Evolutionary conservation across 1,140 invertebrate species (phyloP).

Genomic region (Trichoplusia ni): DNA sequence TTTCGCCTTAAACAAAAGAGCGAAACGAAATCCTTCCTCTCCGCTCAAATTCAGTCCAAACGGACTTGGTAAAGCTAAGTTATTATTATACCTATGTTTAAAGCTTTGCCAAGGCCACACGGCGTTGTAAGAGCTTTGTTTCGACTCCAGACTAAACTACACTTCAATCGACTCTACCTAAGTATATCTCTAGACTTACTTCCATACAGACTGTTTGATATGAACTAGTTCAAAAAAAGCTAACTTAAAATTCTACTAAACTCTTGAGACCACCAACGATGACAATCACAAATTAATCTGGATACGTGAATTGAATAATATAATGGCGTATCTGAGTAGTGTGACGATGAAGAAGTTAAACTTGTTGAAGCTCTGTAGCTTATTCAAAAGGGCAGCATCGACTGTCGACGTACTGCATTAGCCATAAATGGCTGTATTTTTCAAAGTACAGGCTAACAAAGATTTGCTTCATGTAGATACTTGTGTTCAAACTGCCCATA

Average conservation of each 20-base stretch:
- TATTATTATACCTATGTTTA: no score
- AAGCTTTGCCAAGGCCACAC: no score
- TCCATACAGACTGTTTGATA: no score
- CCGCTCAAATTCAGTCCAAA: no score
- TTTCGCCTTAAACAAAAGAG: no score
- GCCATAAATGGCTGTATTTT: slow-evolving; percentile 50
- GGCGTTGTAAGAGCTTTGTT: no score
- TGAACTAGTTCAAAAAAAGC: no score
- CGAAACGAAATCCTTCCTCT: no score
- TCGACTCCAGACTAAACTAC: no score
- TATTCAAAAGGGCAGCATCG: slow-evolving; percentile 26
- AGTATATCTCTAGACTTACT: no score
- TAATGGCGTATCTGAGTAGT: slow-evolving; percentile 35
- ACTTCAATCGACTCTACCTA: no score
- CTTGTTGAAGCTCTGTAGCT: slow-evolving; percentile 21
- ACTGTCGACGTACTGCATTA: slow-evolving; percentile 39
- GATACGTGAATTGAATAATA: slow-evolving; percentile 38
- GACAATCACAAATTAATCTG: slow-evolving; percentile 23
- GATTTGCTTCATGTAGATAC: slow-evolving; percentile 17
- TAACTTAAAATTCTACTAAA: neutral
- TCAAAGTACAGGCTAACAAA: slow-evolving; percentile 49
- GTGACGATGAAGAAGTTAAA: slow-evolving; percentile 34
- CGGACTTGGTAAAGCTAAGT: no score
- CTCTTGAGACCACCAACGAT: slow-evolving; percentile 38
- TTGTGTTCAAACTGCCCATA: neutral